These are phyloP conservation scores for Picus viridis DNA, from an alignment of 2,797 vertebrate species.

Conservation along the genomic window DNA sequence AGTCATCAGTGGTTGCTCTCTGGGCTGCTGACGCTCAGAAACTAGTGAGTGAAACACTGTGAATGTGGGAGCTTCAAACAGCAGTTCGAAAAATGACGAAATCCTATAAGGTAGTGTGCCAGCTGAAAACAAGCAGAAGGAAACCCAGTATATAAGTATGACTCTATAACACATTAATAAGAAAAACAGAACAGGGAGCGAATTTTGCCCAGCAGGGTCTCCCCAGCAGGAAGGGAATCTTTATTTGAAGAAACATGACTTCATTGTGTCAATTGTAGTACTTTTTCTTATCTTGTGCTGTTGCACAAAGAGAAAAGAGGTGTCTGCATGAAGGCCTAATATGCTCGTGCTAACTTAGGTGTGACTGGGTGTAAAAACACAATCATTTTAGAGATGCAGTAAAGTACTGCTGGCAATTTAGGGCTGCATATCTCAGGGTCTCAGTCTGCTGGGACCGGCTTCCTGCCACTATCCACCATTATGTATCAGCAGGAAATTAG, in stretches of 20 bases:
- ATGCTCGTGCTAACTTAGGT: constrained; percentile 25
- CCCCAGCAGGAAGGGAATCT: not conserved
- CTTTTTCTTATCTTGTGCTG: constrained; percentile 35
- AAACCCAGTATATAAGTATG: not conserved
- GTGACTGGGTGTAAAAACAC: constrained; percentile 60
- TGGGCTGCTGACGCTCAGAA: not conserved
- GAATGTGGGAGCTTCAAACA: not conserved
- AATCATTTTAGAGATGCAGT: constrained; percentile 54
- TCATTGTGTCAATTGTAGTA: not conserved
- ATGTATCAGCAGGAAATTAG: constrained; percentile 92
- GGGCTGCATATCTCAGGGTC: constrained; percentile 76
- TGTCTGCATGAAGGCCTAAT: not conserved
- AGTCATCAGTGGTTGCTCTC: not conserved
- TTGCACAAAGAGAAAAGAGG: constrained; percentile 28
- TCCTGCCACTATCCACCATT: constrained; percentile 84
- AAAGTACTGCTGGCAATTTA: constrained; percentile 28
- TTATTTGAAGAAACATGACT: constrained; percentile 20
- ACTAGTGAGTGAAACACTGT: not conserved
- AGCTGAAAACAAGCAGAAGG: not conserved
- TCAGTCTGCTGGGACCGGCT: constrained; percentile 83
- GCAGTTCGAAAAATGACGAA: not conserved
- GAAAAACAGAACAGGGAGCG: not conserved
- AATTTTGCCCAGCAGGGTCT: constrained; percentile 31
- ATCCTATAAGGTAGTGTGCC: not conserved
- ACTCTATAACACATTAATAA: not conserved